Conservation (phyloP, 2,888 invertebrate species). For the Polyommatus iphigenia region DNA sequence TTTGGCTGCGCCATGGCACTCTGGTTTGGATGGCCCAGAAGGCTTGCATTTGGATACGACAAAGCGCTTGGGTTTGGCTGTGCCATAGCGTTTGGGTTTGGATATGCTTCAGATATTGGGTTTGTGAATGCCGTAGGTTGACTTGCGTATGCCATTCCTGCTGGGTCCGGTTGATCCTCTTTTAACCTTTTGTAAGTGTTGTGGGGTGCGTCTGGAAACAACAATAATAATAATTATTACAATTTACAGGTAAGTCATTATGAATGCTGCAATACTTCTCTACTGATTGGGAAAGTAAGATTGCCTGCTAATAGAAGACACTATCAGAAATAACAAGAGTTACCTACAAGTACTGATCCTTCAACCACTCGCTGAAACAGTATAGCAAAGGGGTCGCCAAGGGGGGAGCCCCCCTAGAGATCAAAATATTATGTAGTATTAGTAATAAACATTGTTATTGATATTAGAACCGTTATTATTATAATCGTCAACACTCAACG, state of each 20-base stretch:
- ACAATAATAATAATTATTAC: not conserved
- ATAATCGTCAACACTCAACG: too few relatives aligned
- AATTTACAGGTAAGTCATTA: not conserved
- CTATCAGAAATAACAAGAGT: too few relatives aligned
- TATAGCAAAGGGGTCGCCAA: too few relatives aligned
- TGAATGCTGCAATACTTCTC: not conserved
- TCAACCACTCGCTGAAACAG: too few relatives aligned
- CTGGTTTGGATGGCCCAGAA: not conserved
- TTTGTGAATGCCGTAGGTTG: not conserved
- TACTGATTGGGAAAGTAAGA: not conserved
- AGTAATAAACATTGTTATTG: too few relatives aligned
- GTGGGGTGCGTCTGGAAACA: not conserved
- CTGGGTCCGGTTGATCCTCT: not conserved
- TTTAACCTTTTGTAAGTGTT: not conserved
- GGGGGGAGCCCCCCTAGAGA: too few relatives aligned
- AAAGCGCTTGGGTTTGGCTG: not conserved
- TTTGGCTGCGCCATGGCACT: not conserved
- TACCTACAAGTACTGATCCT: too few relatives aligned
- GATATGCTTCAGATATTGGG: not conserved
- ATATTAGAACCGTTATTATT: too few relatives aligned
- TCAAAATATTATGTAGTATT: too few relatives aligned
- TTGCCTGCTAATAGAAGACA: too few relatives aligned
- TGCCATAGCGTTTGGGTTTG: not conserved
- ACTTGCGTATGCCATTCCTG: not conserved
- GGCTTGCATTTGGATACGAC: not conserved